Base-by-base conservation (phyloP, 2,888 invertebrate species). In the Poecilus cupreus region DNA sequence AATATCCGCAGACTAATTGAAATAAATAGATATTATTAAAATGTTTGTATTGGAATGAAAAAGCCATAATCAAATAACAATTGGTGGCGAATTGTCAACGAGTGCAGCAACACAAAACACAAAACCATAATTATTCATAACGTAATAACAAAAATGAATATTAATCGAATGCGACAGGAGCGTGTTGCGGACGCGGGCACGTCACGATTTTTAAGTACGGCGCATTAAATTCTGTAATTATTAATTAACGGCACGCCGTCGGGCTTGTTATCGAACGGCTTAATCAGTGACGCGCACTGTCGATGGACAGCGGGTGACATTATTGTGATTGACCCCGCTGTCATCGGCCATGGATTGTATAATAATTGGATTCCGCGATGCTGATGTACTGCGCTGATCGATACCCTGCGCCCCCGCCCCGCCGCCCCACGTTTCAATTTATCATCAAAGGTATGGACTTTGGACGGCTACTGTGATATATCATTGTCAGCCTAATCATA, bases 291-390 rank as follows among this genome's bases (percentile, higher is more conserved):
- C 70, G 70, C 57, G 57, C 37, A 60, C 57, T 51, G 68, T 68
- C 68, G 68, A 77, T 37, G 49, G 60, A 57, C 77, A 60, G 60
- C 64, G 39, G 78, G 81, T 83, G 77, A 83, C 82, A 82, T 75
- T 70, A 82, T 82, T 77, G 82, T 82, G 82, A 80, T 82, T 76
- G 83, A 78, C 87, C 85, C 84, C 83, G 83, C 85, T 86, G 87
- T 86, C 87, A 86, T 83, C 87, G 85, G 83, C 82, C 84, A 80
- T 84, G 82, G 83, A 84, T 83, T 68, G 80, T 57, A 72, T 80
- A 80, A 72, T 80, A 80, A 80, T 80, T 80, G 72, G 80, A 80
- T 80, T 80, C 57, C 80, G 46, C 60, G 51, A 57, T 26, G 54
- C 32, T 68, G 68, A 68, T 68, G 68, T 68, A 68, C 68, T 68